phyloP scores from a whole-genome alignment of 1,140 invertebrate genomes.

The Euwallacea fornicatus region DNA sequence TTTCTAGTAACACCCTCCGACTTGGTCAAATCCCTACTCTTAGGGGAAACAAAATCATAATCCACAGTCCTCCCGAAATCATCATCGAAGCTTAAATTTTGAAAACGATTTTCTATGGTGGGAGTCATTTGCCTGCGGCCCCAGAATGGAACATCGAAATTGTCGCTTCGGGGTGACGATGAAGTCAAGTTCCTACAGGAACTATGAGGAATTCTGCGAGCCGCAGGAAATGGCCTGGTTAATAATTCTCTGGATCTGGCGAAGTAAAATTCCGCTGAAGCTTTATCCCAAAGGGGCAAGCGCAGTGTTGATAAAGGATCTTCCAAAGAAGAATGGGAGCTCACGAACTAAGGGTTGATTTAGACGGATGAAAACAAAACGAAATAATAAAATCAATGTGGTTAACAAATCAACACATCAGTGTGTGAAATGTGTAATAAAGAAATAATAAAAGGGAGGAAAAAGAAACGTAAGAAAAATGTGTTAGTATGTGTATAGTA shows the following conservation, averaged over 20 bases:
- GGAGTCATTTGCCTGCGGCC: conserved; percentile 22
- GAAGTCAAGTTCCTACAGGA: conserved; percentile 42
- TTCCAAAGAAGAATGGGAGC: conserved; percentile 50
- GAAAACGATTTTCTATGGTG: conserved; percentile 43
- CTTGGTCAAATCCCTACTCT: conserved; percentile 49
- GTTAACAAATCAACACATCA: background rate
- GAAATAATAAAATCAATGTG: background rate
- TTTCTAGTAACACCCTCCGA: conserved; percentile 52
- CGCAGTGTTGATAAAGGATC: conserved; percentile 55
- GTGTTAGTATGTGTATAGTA: conserved; percentile 48
- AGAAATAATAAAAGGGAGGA: conserved; percentile 32
- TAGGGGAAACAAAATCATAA: background rate
- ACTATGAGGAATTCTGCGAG: conserved; percentile 40
- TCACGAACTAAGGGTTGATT: conserved; percentile 39
- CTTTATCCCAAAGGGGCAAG: conserved; percentile 71
- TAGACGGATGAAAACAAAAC: conserved; percentile 7
- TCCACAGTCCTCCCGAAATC: conserved; percentile 25
- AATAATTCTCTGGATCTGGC: conserved; percentile 70
- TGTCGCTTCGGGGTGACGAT: conserved; percentile 11
- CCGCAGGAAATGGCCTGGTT: conserved; percentile 58
- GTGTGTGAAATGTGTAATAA: conserved; percentile 16
- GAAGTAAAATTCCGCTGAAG: conserved; percentile 73
- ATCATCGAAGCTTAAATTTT: conserved; percentile 47
- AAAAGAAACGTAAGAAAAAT: conserved; percentile 37
- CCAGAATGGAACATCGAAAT: conserved; percentile 20